Conservation (phyloP, 1,140 invertebrate genomes). For the Monomorium pharaonis region DNA sequence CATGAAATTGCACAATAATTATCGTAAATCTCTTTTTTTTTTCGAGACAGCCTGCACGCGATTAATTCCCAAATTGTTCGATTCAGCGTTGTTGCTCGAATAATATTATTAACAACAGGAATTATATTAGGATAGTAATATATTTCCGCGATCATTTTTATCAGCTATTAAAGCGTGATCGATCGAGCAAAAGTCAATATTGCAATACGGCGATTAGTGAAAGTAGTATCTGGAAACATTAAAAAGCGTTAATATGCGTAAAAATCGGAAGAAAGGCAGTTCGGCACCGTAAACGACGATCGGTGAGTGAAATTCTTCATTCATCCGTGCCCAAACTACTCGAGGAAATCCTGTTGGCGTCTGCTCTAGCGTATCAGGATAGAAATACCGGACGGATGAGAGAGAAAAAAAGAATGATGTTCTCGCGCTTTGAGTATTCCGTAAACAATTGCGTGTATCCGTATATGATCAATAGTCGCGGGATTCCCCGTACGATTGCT, state of each 20-base stretch:
- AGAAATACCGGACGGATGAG: background rate
- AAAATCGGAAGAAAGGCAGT: slow-evolving; percentile 36
- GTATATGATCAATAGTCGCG: background rate
- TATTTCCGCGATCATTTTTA: background rate
- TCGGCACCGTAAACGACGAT: background rate
- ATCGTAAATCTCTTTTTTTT: background rate
- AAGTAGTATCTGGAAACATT: background rate
- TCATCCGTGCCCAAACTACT: slow-evolving; percentile 43
- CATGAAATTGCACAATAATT: slow-evolving; percentile 13
- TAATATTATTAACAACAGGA: background rate
- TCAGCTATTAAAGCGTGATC: background rate
- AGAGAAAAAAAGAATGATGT: background rate
- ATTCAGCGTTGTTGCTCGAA: background rate
- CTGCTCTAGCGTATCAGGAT: slow-evolving; percentile 34
- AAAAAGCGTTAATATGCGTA: slow-evolving; percentile 13
- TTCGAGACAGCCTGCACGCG: background rate
- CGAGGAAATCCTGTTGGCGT: slow-evolving; percentile 32
- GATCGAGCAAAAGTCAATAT: background rate
- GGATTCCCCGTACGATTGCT: background rate
- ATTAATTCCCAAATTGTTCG: slow-evolving; percentile 6
- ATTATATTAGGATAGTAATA: background rate
- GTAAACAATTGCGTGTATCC: slow-evolving; percentile 18
- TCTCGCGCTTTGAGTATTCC: background rate
- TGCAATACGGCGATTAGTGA: background rate
- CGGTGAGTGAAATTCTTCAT: slow-evolving; percentile 38